Conservation (phyloP, 2,797 vertebrate species). For the Poecile montanus region DNA sequence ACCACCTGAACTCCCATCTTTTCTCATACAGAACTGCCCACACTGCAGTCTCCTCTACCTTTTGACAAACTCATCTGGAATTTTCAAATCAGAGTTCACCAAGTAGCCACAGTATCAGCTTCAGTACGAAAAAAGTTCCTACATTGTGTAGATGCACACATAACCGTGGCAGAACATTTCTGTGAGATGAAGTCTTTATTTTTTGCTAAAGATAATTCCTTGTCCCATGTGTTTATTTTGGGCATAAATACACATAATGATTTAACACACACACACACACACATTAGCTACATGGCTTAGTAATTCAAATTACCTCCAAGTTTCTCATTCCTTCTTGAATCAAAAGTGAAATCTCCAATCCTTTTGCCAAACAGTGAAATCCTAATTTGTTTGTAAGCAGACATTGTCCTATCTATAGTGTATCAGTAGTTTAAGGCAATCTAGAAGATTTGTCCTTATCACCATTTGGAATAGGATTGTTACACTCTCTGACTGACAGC, state of each 20-base stretch:
- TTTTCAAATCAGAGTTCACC: not conserved
- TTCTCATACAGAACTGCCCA: not conserved
- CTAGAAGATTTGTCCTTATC: conserved; percentile 69
- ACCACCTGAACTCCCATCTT: not conserved
- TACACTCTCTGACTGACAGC: conserved; percentile 58
- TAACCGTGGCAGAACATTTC: not conserved
- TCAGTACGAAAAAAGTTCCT: not conserved
- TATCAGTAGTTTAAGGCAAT: conserved; percentile 70
- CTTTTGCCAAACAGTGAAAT: conserved; percentile 29
- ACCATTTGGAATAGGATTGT: conserved; percentile 58
- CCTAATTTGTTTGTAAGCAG: conserved; percentile 20
- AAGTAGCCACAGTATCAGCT: not conserved
- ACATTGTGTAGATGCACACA: not conserved
- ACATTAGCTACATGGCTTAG: not conserved
- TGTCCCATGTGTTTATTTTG: not conserved
- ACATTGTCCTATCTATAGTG: not conserved
- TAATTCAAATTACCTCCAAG: conserved; percentile 39
- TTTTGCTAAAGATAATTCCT: not conserved
- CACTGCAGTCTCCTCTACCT: not conserved
- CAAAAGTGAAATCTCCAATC: conserved; percentile 44
- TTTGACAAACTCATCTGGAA: not conserved
- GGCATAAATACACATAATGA: not conserved
- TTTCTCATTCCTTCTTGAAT: conserved; percentile 22
- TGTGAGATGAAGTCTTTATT: not conserved
- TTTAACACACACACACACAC: not conserved